Percentiles rank a stretch among this genome's conserved stretches.
Evolutionary conservation across 2,888 invertebrate species (phyloP).

Genomic region (Melikaiella ostensackeni): DNA sequence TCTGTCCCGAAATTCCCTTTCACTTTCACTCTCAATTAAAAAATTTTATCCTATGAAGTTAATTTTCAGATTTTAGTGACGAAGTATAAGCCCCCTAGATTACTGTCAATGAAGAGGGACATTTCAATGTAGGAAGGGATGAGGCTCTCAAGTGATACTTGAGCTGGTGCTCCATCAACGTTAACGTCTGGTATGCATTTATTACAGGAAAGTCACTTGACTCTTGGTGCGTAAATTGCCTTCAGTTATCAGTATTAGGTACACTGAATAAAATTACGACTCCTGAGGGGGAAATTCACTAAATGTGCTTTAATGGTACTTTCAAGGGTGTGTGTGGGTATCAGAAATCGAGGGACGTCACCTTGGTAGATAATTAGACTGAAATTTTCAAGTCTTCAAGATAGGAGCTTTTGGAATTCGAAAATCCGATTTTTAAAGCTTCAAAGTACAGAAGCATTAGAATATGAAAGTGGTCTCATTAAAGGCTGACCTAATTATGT

Average conservation of each 20-base stretch:
- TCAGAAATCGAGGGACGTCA: not conserved
- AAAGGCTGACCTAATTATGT: no score
- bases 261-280: constrained; percentile 24
- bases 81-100: not conserved
- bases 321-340: not conserved
- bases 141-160: constrained; percentile 20
- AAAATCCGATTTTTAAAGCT: no score
- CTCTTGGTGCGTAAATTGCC: constrained; percentile 17
- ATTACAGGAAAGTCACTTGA: constrained; percentile 16
- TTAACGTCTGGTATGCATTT: constrained; percentile 21
- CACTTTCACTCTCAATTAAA: no score
- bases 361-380: not conserved
- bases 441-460: no score
- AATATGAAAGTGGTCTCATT: no score
- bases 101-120: not conserved
- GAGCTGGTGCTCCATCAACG: constrained; percentile 7
- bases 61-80: not conserved
- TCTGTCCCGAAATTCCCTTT: no score
- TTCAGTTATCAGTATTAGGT: constrained; percentile 29
- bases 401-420: no score
- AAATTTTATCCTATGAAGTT: no score
- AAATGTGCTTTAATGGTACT: constrained; percentile 1
- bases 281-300: constrained; percentile 3
- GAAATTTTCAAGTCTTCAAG: not conserved
- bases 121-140: not conserved